phyloP scores from a whole-genome alignment of 53 echinoderm and acorn worm species.

The Stichopus horrens region DNA sequence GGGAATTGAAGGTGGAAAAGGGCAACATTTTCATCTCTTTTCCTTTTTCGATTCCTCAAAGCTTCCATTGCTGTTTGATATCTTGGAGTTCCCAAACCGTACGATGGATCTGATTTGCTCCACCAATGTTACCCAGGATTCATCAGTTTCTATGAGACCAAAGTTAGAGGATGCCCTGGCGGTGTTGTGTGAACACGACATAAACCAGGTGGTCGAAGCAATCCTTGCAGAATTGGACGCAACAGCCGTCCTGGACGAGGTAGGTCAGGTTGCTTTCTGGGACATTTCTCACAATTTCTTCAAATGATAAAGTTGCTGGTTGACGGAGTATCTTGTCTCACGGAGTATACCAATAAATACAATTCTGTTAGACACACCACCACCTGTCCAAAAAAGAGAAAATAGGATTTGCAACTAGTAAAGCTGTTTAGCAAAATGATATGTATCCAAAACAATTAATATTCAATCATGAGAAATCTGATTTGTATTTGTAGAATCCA shows the following conservation, averaged over 20 bases:
- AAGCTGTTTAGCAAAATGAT: no score
- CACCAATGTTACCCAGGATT: not conserved
- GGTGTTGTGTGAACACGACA: slow-evolving; percentile 39
- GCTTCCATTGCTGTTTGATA: slow-evolving; percentile 3
- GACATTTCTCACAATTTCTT: no score
- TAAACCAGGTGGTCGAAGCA: slow-evolving; percentile 15
- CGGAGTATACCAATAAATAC: no score
- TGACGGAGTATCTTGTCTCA: no score
- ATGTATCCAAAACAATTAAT: no score
- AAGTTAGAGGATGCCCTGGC: slow-evolving; percentile 7
- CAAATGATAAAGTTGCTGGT: no score
- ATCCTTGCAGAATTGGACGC: slow-evolving; percentile 36
- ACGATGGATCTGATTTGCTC: slow-evolving; percentile 6
- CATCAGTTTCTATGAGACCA: slow-evolving; percentile 33
- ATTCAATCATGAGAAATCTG: no score
- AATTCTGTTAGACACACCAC: no score
- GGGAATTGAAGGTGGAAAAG: no score
- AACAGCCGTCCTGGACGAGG: slow-evolving; percentile 42
- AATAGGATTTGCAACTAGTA: no score
- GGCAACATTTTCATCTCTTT: not conserved
- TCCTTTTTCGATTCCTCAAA: not conserved
- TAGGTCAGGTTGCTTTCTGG: not conserved
- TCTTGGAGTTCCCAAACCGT: slow-evolving; percentile 10
- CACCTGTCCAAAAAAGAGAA: no score
- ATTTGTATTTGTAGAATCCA: no score